Conservation (phyloP, 2,888 invertebrate genomes). For the Drosophila basisetae region DNA sequence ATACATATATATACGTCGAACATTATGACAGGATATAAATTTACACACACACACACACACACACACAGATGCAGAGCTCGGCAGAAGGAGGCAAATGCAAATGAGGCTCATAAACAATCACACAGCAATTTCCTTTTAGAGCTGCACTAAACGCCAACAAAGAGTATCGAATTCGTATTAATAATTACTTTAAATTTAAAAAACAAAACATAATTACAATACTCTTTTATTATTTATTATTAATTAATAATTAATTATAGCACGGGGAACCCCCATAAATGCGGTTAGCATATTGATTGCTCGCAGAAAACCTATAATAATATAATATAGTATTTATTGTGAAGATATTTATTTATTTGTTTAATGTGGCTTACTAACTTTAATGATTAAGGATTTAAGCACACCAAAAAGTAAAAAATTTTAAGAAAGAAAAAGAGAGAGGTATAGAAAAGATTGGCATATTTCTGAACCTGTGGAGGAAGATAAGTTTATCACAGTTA, state of each 20-base stretch:
- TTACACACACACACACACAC: not conserved
- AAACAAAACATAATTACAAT: not conserved
- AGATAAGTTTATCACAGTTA: not conserved
- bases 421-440: not conserved
- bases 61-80: not conserved
- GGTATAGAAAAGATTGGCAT: not conserved
- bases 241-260: not conserved
- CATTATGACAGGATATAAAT: constrained; percentile 25
- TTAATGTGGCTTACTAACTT: not conserved
- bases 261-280: not conserved
- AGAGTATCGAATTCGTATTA: not conserved
- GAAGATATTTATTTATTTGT: not conserved
- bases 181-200: not conserved
- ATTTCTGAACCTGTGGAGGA: not conserved
- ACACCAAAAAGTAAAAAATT: not conserved
- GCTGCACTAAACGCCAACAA: not conserved
- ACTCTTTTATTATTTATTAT: not conserved
- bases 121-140: constrained; percentile 3
- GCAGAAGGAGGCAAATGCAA: constrained; percentile 46
- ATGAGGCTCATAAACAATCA: constrained; percentile 51
- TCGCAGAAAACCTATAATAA: not conserved
- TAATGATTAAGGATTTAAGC: not conserved
- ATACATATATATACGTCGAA: constrained; percentile 9
- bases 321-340: not conserved
- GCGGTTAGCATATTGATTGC: not conserved